Evolutionary conservation across 2,888 invertebrate species (phyloP).

Genomic region (Caenorhabditis panamensis): DNA sequence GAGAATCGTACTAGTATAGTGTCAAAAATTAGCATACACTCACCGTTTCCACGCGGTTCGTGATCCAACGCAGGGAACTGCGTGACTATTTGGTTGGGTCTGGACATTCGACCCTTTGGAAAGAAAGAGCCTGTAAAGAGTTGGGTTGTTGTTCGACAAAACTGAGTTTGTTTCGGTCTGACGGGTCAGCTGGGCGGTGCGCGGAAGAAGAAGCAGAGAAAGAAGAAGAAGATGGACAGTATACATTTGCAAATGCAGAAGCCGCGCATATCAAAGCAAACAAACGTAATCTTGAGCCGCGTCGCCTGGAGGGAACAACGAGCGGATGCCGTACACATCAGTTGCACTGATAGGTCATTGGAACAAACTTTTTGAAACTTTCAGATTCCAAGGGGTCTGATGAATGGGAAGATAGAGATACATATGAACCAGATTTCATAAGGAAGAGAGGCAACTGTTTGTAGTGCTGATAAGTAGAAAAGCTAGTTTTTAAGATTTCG

Average conservation of each 20-base stretch:
- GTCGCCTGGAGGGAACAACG: slow-evolving; percentile 1
- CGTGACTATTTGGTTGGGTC: slow-evolving; percentile 55
- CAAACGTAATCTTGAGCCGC: slow-evolving; percentile 59
- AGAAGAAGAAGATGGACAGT: slow-evolving; percentile 35
- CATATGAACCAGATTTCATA: too few species aligned
- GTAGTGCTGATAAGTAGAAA: too few species aligned
- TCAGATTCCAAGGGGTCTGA: background rate
- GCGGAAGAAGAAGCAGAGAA: slow-evolving; percentile 11
- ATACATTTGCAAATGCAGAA: slow-evolving; percentile 62
- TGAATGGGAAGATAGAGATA: too few species aligned
- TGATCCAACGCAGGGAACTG: slow-evolving; percentile 65
- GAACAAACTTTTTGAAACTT: background rate
- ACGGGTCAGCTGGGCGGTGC: slow-evolving; percentile 32
- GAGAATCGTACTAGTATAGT: slow-evolving; percentile 4
- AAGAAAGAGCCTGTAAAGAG: too few species aligned
- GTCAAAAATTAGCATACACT: slow-evolving; percentile 6
- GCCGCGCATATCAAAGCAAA: slow-evolving; percentile 61
- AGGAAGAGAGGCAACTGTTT: too few species aligned
- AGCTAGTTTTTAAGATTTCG: too few species aligned
- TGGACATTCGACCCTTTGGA: slow-evolving; percentile 33
- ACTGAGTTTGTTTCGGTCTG: slow-evolving; percentile 26
- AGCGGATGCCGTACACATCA: slow-evolving; percentile 27
- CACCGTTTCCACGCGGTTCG: slow-evolving; percentile 59
- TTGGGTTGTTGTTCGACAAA: background rate
- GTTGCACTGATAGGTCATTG: slow-evolving; percentile 19